These are phyloP conservation scores for Papilio machaon DNA, from an alignment of 1,140 invertebrate genomes.

Conservation along the genomic window DNA sequence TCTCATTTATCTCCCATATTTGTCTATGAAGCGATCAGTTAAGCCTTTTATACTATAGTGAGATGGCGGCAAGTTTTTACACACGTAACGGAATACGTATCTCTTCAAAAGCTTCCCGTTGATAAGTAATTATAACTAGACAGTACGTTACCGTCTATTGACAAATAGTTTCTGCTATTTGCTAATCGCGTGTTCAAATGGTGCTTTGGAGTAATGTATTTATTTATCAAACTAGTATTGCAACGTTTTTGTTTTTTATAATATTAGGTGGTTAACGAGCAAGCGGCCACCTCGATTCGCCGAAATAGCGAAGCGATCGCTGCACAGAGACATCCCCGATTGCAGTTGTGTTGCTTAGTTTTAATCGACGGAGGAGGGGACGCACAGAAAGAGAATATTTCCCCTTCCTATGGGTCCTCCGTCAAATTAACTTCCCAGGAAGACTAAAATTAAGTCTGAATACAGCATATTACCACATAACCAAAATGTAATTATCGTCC, in stretches of 20 bases:
- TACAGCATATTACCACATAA: no score
- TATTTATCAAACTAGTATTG: not conserved
- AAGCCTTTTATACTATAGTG: conserved; percentile 27
- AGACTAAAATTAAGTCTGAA: no score
- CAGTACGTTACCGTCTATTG: conserved; percentile 24
- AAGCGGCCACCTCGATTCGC: no score
- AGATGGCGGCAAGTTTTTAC: conserved; percentile 29
- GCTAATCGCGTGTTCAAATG: not conserved
- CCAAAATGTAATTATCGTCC: no score
- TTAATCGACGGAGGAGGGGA: no score
- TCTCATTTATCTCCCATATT: conserved; percentile 33
- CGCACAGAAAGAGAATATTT: no score
- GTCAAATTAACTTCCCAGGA: no score
- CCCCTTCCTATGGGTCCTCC: no score
- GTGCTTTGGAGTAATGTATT: not conserved
- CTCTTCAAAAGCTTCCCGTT: conserved; percentile 20
- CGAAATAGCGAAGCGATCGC: no score
- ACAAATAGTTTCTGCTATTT: conserved; percentile 18
- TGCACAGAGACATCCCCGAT: no score
- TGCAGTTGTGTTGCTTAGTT: no score
- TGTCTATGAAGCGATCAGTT: conserved; percentile 19
- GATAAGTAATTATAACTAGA: conserved; percentile 31
- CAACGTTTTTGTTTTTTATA: not conserved
- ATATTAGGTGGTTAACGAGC: no score
- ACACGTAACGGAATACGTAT: conserved; percentile 25